phyloP scores from a whole-genome alignment of 2,888 invertebrate genomes.

The Drosophila lutescens region DNA sequence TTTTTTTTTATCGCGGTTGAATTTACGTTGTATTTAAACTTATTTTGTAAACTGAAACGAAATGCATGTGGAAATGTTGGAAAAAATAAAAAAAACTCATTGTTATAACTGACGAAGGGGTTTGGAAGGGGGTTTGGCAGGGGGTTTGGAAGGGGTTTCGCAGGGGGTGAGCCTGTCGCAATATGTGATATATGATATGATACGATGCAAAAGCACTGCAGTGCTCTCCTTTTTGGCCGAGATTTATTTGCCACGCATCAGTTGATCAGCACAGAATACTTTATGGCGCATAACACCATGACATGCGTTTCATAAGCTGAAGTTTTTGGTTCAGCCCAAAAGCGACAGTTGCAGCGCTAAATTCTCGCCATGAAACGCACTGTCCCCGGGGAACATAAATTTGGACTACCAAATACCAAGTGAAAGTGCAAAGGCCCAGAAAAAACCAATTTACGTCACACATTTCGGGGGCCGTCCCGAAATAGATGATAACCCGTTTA shows the following conservation, averaged over 20 bases:
- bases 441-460: slow-evolving; percentile 40
- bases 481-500: slow-evolving; percentile 40
- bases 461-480: slow-evolving; percentile 26
- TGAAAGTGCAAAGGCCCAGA: slow-evolving; percentile 29
- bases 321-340: background rate
- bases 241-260: slow-evolving; percentile 75
- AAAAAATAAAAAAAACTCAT: slow-evolving; percentile 52
- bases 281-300: slow-evolving; percentile 69
- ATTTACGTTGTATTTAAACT: slow-evolving; percentile 66
- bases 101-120: slow-evolving; percentile 25
- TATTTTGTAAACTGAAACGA: slow-evolving; percentile 72
- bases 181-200: slow-evolving; percentile 21
- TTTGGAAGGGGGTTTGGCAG: background rate
- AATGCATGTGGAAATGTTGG: slow-evolving; percentile 77
- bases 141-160: background rate
- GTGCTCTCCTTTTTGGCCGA: slow-evolving; percentile 13
- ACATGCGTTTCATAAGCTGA: slow-evolving; percentile 10
- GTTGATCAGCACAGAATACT: slow-evolving; percentile 65
- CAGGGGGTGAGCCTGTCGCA: background rate
- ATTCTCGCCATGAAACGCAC: slow-evolving; percentile 12
- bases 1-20: slow-evolving; percentile 73
- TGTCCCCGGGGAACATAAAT: slow-evolving; percentile 17
- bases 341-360: background rate
- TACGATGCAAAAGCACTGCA: slow-evolving; percentile 11
- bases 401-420: slow-evolving; percentile 21